phyloP scores from a whole-genome alignment of 2,113 vertebrate genomes.

The Nesogale talazaci region DNA sequence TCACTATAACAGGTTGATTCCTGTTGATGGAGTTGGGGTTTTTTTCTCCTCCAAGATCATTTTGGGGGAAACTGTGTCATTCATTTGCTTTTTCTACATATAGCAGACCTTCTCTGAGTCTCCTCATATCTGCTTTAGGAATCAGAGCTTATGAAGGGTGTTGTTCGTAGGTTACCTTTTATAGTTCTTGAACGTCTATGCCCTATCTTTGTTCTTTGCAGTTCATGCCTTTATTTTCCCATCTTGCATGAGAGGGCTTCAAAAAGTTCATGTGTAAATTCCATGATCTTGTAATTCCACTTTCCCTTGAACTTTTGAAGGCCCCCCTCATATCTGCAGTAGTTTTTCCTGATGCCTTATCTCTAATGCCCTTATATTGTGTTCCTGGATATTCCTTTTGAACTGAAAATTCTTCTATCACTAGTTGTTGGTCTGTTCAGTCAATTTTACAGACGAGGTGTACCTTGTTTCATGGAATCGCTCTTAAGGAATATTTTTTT shows the following conservation, averaged over 20 bases:
- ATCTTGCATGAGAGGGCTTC: background rate
- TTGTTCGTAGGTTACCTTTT: slow-evolving; percentile 33
- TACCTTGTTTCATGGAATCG: slow-evolving; percentile 32
- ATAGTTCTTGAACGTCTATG: slow-evolving; percentile 27
- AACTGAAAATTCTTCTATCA: slow-evolving; percentile 45
- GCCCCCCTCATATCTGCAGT: background rate
- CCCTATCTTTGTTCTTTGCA: background rate
- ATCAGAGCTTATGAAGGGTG: background rate
- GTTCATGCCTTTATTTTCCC: slow-evolving; percentile 11
- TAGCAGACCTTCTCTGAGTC: background rate
- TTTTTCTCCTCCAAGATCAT: background rate
- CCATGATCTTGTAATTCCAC: no score
- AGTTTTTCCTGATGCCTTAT: no score
- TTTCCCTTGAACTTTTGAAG: no score
- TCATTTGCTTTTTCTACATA: slow-evolving; percentile 49
- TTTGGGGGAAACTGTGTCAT: background rate
- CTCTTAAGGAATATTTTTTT: slow-evolving; percentile 48
- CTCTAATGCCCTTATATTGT: slow-evolving; percentile 30
- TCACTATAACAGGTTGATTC: slow-evolving; percentile 28
- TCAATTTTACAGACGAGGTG: background rate
- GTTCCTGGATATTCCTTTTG: slow-evolving; percentile 56
- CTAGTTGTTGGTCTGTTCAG: slow-evolving; percentile 34
- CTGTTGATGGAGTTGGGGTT: slow-evolving; percentile 23
- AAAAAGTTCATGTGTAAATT: no score
- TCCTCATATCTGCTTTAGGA: background rate